phyloP scores from a whole-genome alignment of 2,113 vertebrate genomes.

The Pica pica region DNA sequence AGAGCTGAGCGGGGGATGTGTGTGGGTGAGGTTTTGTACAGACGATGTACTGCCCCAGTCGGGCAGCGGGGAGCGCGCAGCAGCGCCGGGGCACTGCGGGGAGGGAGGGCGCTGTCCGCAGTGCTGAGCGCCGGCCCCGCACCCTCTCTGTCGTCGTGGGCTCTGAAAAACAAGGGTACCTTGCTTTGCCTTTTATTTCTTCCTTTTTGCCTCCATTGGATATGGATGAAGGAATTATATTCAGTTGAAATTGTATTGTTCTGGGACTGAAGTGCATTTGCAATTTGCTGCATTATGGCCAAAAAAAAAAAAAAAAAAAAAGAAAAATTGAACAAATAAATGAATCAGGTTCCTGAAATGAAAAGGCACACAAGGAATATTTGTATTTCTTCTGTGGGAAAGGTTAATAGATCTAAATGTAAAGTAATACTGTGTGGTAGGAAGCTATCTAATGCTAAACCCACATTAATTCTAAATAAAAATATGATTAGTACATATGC shows the following conservation, averaged over 20 bases:
- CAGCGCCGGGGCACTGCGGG: not conserved
- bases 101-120: not conserved
- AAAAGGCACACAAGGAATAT: not conserved
- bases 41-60: not conserved
- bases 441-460: not conserved
- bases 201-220: not conserved
- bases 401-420: not conserved
- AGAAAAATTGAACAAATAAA: not conserved
- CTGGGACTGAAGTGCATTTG: not conserved
- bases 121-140: not conserved
- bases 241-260: not conserved
- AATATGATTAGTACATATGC: not conserved
- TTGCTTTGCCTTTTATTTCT: not conserved
- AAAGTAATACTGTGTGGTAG: not conserved
- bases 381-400: not conserved
- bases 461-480: not conserved
- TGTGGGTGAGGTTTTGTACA: accelerated
- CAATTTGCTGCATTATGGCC: not conserved
- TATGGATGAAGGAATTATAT: not conserved
- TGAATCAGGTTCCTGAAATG: not conserved
- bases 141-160: accelerated
- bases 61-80: not conserved
- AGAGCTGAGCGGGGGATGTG: not conserved
- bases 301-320: not conserved
- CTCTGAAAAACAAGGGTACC: not conserved